Percentiles rank a stretch among this genome's conserved stretches.
phyloP scores from a whole-genome alignment of 2,888 invertebrate species.

The Thyatira batis region DNA sequence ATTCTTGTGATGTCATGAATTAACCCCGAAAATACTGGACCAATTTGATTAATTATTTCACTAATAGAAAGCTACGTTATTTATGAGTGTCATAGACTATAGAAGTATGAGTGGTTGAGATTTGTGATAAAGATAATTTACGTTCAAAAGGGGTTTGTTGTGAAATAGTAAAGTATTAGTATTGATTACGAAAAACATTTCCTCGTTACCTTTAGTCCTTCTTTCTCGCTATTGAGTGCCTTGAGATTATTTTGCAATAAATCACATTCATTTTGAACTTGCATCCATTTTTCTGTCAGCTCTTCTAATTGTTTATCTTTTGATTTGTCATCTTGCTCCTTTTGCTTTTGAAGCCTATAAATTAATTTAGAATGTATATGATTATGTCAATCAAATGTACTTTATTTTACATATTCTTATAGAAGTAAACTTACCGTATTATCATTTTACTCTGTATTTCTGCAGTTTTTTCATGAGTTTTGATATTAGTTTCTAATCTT shows the following conservation, averaged over 20 bases:
- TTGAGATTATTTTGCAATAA: constrained; percentile 26
- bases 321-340: constrained; percentile 52
- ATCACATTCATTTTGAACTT: constrained; percentile 45
- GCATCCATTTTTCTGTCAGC: constrained; percentile 45
- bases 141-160: no score
- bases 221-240: constrained; percentile 47
- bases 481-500: constrained; percentile 64
- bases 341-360: constrained; percentile 61
- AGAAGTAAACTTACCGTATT: constrained; percentile 48
- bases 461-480: constrained; percentile 69
- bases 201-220: constrained; percentile 35
- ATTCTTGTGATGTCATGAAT: no score
- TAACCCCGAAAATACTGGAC: no score
- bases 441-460: constrained; percentile 71
- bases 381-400: no score
- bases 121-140: no score
- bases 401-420: no score
- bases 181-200: neutral
- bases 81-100: no score
- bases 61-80: no score
- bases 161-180: neutral
- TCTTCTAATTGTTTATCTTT: constrained; percentile 60
- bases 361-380: no score
- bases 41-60: no score
- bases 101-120: no score